Conservation (phyloP, 35 echinoderm and acorn worm genomes). For the Apostichopus japonicus region DNA sequence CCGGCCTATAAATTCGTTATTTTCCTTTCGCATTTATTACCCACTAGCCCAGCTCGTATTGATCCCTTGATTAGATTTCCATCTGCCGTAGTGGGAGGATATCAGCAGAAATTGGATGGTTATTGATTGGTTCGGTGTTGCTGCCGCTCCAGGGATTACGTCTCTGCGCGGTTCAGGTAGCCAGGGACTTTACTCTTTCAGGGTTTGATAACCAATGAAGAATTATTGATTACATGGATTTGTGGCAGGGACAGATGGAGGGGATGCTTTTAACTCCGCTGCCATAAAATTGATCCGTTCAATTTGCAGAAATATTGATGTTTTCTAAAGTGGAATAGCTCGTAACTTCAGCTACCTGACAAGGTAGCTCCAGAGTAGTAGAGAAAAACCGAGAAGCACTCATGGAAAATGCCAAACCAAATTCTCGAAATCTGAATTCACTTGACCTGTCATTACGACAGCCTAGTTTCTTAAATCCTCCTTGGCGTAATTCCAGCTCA, state of each 20-base stretch:
- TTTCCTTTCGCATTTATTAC: conserved; percentile 43
- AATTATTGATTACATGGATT: conserved; percentile 63
- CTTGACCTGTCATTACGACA: conserved; percentile 27
- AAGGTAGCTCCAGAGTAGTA: not conserved
- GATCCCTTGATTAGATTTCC: conserved; percentile 61
- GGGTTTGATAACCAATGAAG: conserved; percentile 55
- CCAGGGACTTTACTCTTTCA: conserved; percentile 8
- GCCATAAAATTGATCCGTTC: conserved; percentile 61
- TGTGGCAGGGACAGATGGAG: conserved; percentile 55
- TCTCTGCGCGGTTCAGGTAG: conserved; percentile 2
- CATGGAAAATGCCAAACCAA: not conserved
- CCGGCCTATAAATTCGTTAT: conserved; percentile 43
- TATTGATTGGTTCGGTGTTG: conserved; percentile 35
- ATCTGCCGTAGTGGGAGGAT: conserved; percentile 47
- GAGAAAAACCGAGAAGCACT: not conserved
- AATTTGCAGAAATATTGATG: conserved; percentile 61
- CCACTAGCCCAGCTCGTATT: conserved; percentile 33
- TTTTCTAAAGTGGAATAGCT: conserved; percentile 48
- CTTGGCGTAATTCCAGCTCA: no score
- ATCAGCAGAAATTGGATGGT: conserved; percentile 46
- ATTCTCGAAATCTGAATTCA: not conserved
- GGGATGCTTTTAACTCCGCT: conserved; percentile 52
- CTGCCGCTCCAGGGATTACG: conserved; percentile 45
- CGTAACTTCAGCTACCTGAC: conserved; percentile 37
- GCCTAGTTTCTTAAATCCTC: not conserved